These are phyloP conservation scores for Ardeotis arabs DNA, from an alignment of 2,113 vertebrate species.

Conservation along the genomic window DNA sequence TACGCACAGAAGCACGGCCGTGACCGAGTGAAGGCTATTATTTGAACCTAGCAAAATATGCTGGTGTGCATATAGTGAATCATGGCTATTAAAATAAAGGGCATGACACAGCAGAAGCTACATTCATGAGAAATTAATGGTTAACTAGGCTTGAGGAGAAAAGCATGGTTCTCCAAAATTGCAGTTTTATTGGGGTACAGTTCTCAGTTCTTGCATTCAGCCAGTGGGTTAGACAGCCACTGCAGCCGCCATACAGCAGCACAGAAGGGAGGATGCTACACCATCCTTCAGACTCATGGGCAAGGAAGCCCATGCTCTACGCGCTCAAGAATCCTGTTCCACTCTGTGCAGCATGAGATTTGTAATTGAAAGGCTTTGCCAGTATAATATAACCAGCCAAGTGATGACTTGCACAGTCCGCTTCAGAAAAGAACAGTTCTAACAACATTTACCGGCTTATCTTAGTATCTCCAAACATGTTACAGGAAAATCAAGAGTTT, in stretches of 20 bases:
- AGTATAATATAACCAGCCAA: background rate
- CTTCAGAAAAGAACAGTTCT: background rate
- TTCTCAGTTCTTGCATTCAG: fast-evolving
- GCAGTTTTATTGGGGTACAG: background rate
- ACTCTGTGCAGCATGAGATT: background rate
- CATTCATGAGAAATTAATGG: background rate
- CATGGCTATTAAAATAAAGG: background rate
- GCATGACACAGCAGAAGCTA: conserved; percentile 25
- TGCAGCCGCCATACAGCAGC: fast-evolving
- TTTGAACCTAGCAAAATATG: background rate
- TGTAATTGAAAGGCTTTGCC: background rate
- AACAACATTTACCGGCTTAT: background rate
- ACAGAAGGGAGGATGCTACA: fast-evolving
- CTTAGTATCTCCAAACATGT: background rate
- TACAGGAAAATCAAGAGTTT: background rate
- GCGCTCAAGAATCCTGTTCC: background rate
- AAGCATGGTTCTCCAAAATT: background rate
- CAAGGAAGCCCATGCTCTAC: fast-evolving
- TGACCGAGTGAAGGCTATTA: background rate
- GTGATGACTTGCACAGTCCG: fast-evolving
- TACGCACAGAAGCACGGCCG: background rate
- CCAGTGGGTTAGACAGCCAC: background rate
- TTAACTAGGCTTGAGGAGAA: background rate
- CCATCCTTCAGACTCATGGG: background rate
- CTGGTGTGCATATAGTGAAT: background rate